A percentile compares a stretch with the other conserved stretches of the same genome.
These are phyloP conservation scores for Leucopternis melanops DNA, from an alignment of 2,113 vertebrate species.

Conservation along the genomic window DNA sequence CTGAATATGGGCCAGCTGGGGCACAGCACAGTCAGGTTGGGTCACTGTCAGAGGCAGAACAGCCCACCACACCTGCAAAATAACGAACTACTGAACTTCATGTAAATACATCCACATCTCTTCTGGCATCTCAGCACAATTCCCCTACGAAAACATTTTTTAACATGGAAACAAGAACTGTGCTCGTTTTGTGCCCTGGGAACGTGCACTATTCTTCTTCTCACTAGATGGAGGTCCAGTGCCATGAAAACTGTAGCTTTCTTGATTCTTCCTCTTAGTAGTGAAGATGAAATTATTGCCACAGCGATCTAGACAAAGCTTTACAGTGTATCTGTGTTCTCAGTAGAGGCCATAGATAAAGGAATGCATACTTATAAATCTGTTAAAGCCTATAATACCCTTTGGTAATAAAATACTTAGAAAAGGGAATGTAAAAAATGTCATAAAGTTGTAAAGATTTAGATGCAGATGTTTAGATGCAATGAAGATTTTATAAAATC, in stretches of 20 bases:
- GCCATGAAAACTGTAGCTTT: not conserved
- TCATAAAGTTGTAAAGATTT: not conserved
- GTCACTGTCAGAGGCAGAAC: not conserved
- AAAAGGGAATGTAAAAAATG: not conserved
- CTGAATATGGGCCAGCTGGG: not conserved
- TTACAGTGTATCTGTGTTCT: not conserved
- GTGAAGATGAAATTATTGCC: not conserved
- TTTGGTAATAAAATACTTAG: not conserved
- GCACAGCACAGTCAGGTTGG: not conserved
- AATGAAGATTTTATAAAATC: not conserved
- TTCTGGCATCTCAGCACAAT: not conserved
- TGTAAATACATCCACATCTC: too few species aligned
- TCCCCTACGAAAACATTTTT: not conserved
- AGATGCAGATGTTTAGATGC: not conserved
- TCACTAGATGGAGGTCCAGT: conserved; percentile 54
- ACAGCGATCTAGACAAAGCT: not conserved
- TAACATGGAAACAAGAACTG: not conserved
- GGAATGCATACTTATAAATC: not conserved
- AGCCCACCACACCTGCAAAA: not conserved
- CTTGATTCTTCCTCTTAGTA: not conserved
- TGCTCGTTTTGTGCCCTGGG: not conserved
- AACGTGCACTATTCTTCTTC: conserved; percentile 6
- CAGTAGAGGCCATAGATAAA: not conserved
- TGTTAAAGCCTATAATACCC: not conserved
- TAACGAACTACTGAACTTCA: not conserved